Percentiles rank a stretch among this genome's conserved stretches.
Conservation (phyloP, 2,888 invertebrate genomes). For the Drosophila demipolita region DNA sequence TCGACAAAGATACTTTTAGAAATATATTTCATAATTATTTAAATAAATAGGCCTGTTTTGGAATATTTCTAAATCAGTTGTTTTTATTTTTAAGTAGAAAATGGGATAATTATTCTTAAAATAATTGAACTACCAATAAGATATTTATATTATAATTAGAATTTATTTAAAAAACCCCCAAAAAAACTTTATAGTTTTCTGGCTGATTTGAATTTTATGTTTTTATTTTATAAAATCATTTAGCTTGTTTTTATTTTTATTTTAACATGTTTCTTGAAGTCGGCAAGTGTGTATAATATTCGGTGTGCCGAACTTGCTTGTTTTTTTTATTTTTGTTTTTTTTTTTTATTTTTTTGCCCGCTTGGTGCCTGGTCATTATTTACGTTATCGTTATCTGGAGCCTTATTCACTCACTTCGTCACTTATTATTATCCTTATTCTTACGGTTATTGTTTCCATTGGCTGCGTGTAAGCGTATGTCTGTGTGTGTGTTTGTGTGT, state of each 20-base stretch:
- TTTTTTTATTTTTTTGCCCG: constrained; percentile 35
- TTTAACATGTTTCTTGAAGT: not conserved
- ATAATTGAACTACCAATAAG: not conserved
- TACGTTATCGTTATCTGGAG: constrained; percentile 75
- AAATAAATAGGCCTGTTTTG: not conserved
- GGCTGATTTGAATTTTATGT: not conserved
- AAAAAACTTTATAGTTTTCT: not conserved
- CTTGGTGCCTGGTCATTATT: constrained; percentile 75
- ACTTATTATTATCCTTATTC: constrained; percentile 69
- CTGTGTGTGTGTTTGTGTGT: not conserved
- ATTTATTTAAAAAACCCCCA: not conserved
- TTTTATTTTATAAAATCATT: too few relatives aligned
- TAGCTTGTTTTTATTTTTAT: not conserved
- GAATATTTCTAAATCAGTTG: not conserved
- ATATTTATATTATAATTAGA: not conserved
- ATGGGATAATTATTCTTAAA: not conserved
- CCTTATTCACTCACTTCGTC: constrained; percentile 67
- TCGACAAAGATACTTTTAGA: not conserved
- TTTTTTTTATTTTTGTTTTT: constrained; percentile 8
- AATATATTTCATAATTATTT: not conserved
- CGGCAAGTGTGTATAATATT: not conserved
- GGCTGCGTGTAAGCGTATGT: not conserved
- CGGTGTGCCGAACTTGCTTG: not conserved
- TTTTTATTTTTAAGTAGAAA: too few relatives aligned
- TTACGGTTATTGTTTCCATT: constrained; percentile 63